Evolutionary conservation across 2,113 vertebrate genomes (phyloP), one percentile per base, ranked within the genome.

Genomic region (Brachyhypopomus occidentalis): DNA sequence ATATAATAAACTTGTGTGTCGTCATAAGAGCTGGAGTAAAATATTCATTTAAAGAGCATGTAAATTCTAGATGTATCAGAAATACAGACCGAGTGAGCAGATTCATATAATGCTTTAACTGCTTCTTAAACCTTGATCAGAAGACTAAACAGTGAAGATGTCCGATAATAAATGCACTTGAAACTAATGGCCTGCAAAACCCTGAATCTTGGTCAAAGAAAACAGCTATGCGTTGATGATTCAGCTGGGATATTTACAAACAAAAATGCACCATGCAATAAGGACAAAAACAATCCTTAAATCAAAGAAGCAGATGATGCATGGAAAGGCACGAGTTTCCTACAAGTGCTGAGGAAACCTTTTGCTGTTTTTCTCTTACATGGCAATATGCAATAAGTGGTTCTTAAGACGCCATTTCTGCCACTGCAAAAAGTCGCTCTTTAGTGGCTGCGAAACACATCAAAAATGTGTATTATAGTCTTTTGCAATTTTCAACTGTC

Each of bases 241-340:
- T 60, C n/a, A 1, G 19, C 58, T 1, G n/a, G 8, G 64, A 8
- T 34, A 67, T 67, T 67, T 34, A 67, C 64, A 67, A 30, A 66
- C 1, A 20, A 38, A 38, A 36, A 38, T 67, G 34, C n/a, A 67
- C 1, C 64, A 22, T 9, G 8, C 19, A 60, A 19, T 36, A 23
- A 6, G 25, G 1, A 38, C 56, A 25, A 38, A 71, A 1, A 67
- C 14, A n/a, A 56, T 38, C 48, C 11, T 30, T 23, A 60, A 52
- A 45, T 12, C 66, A n/a, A 71, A 71, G 55, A n/a, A 67, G 55
- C 66, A 27, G 36, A 72, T 30, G 66, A 60, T 16, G 77, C 77
- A 79, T 62, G 34, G 56, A 71, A 58, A 45, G 36, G 62, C 67
- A 27, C 55, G 22, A 30, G 56, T 60, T 79, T 45, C 77, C 77